Base-by-base conservation (phyloP, 1,140 invertebrate genomes). In the Cyclina sinensis region DNA sequence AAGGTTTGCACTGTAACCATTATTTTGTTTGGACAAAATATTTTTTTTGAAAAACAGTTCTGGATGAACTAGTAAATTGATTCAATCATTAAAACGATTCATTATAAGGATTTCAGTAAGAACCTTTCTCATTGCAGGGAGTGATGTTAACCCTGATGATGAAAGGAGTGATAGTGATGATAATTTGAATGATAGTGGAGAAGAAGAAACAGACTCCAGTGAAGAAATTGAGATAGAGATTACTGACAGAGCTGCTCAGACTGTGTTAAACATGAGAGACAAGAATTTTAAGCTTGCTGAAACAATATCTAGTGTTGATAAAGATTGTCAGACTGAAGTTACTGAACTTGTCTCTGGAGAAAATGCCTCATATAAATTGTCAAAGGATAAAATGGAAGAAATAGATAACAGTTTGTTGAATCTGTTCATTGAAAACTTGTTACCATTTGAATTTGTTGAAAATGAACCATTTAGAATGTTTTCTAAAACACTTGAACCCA, bases 41-140 rank as follows among this genome's bases (percentile, higher is more conserved):
- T 5, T 57, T 57, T 68, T 27, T 39, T 37, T 73, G 68, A 24
- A 73, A 57, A 70, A 70, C 7, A 3, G n/a, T n/a, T n/a, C n/a
- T n/a, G n/a, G n/a, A n/a, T n/a, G n/a, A n/a, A n/a, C n/a, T n/a
- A n/a, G n/a, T n/a, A n/a, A n/a, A n/a, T n/a, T n/a, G n/a, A n/a
- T n/a, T n/a, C n/a, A n/a, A n/a, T n/a, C n/a, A n/a, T n/a, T n/a
- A n/a, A n/a, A n/a, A n/a, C n/a, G n/a, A 11, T 12, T 46, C 5
- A 76, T 39, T 46, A 7, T 35, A 39, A 57, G 32, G n/a, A n/a
- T n/a, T n/a, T n/a, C n/a, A 62, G 43, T 37, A 57, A 35, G 59
- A 81, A 62, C 81, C 59, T 87, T 87, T 87, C 85, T 87, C 74
- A 80, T 87, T 87, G 85, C 85, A 87, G 85, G 76, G 43, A 87